Conservation (phyloP, 2,888 invertebrate species). For the Eucriotettix oculatus region DNA sequence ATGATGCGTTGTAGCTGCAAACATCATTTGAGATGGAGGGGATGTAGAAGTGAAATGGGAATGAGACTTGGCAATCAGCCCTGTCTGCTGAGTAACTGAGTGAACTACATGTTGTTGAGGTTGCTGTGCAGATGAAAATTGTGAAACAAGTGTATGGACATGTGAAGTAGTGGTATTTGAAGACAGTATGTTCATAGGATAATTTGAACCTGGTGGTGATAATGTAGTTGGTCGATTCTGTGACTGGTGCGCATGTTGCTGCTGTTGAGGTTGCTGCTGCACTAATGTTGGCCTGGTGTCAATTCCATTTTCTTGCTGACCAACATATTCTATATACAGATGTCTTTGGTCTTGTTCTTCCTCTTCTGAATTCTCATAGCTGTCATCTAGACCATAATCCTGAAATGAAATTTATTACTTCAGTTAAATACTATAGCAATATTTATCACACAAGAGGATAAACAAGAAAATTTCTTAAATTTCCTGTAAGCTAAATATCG, state of each 20-base stretch:
- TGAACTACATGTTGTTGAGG: conserved; percentile 5
- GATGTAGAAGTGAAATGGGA: conserved; percentile 1
- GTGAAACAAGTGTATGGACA: conserved; percentile 12
- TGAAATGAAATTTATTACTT: conserved; percentile 17
- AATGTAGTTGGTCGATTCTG: not conserved
- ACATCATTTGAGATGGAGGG: not conserved
- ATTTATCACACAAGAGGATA: no score
- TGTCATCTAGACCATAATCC: conserved; percentile 64
- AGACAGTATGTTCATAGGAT: conserved; percentile 5
- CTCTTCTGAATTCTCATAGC: conserved; percentile 43
- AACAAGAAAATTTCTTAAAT: no score
- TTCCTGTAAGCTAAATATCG: no score
- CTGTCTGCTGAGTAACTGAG: not conserved
- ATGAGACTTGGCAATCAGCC: conserved; percentile 1
- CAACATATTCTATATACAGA: conserved; percentile 14
- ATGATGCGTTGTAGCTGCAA: not conserved
- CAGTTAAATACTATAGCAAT: no score
- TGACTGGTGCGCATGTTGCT: conserved; percentile 5
- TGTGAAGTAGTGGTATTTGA: conserved; percentile 5
- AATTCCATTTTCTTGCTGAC: conserved; percentile 19
- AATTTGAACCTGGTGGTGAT: not conserved
- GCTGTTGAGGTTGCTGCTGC: conserved; percentile 17
- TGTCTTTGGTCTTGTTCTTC: conserved; percentile 22
- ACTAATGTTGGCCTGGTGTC: conserved; percentile 31
- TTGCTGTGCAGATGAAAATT: conserved; percentile 11